Percentiles rank a stretch among this genome's conserved stretches.
These are phyloP conservation scores for Aphaenogaster rudis DNA, from an alignment of 1,140 invertebrate genomes.

Conservation along the genomic window DNA sequence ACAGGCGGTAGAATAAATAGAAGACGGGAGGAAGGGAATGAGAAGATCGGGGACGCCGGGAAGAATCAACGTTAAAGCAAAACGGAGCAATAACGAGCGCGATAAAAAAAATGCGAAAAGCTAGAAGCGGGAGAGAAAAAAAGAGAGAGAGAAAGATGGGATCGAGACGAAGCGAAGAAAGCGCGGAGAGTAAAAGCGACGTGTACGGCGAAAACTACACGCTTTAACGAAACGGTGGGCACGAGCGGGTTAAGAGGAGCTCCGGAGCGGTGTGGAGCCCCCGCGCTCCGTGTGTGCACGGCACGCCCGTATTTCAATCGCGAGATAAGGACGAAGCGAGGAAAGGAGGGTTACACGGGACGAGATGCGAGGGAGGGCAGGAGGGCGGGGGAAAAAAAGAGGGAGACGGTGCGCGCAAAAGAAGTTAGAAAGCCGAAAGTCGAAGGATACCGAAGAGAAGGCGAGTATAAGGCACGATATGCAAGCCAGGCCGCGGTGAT, in stretches of 20 bases:
- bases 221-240: slow-evolving; percentile 70
- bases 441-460: slow-evolving; percentile 73
- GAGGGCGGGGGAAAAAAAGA: not conserved
- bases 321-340: slow-evolving; percentile 72
- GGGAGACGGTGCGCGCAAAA: slow-evolving; percentile 35
- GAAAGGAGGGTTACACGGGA: slow-evolving; percentile 40
- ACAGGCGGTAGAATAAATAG: slow-evolving; percentile 9
- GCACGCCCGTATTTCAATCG: slow-evolving; percentile 84
- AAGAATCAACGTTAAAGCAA: slow-evolving; percentile 68
- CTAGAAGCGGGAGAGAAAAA: not conserved
- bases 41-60: slow-evolving; percentile 50
- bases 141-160: slow-evolving; percentile 35
- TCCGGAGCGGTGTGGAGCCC: slow-evolving; percentile 37
- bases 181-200: slow-evolving; percentile 59
- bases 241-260: slow-evolving; percentile 61
- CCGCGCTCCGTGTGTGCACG: slow-evolving; percentile 62
- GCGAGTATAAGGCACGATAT: slow-evolving; percentile 72
- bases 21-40: slow-evolving; percentile 10
- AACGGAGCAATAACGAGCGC: slow-evolving; percentile 61
- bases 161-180: slow-evolving; percentile 52
- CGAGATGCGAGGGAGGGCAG: not conserved
- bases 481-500: slow-evolving; percentile 60
- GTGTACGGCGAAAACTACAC: slow-evolving; percentile 66
- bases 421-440: slow-evolving; percentile 77
- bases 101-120: slow-evolving; percentile 41